Conservation (phyloP, 2,888 invertebrate genomes). For the Plagiodera versicolora region DNA sequence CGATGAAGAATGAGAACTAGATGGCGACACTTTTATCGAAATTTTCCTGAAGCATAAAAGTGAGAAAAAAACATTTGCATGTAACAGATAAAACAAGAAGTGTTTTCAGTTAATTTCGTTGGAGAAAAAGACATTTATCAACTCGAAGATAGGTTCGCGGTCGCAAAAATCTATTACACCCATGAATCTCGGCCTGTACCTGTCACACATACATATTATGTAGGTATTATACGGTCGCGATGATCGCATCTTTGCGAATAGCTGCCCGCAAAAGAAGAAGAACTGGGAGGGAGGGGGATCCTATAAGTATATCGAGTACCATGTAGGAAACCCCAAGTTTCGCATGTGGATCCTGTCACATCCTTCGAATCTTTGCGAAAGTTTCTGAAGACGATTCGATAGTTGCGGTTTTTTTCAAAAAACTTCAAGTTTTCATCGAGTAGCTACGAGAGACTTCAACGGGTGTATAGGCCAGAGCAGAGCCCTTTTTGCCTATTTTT, state of each 20-base stretch:
- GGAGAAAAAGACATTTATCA: too few relatives aligned
- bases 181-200: slow-evolving; percentile 11
- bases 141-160: neutral
- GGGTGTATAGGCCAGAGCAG: slow-evolving; percentile 16
- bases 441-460: slow-evolving; percentile 17
- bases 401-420: neutral
- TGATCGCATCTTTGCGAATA: slow-evolving; percentile 34
- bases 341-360: slow-evolving; percentile 38
- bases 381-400: slow-evolving; percentile 7
- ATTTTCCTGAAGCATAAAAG: too few relatives aligned
- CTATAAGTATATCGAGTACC: slow-evolving; percentile 50
- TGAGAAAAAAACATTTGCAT: too few relatives aligned
- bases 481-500: too few relatives aligned
- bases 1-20: too few relatives aligned
- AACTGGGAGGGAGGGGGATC: slow-evolving; percentile 42
- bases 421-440: neutral
- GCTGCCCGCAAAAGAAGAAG: slow-evolving; percentile 20
- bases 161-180: neutral
- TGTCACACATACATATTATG: slow-evolving; percentile 1
- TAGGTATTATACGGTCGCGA: neutral
- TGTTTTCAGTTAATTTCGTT: too few relatives aligned
- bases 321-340: slow-evolving; percentile 42
- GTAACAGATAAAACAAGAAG: too few relatives aligned
- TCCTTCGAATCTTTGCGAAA: slow-evolving; percentile 22
- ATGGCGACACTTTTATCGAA: too few relatives aligned